A percentile compares a stretch with the other conserved stretches of the same genome.
These are phyloP conservation scores for Crossaster papposus DNA, from an alignment of 53 echinoderm and acorn worm species.

Conservation along the genomic window DNA sequence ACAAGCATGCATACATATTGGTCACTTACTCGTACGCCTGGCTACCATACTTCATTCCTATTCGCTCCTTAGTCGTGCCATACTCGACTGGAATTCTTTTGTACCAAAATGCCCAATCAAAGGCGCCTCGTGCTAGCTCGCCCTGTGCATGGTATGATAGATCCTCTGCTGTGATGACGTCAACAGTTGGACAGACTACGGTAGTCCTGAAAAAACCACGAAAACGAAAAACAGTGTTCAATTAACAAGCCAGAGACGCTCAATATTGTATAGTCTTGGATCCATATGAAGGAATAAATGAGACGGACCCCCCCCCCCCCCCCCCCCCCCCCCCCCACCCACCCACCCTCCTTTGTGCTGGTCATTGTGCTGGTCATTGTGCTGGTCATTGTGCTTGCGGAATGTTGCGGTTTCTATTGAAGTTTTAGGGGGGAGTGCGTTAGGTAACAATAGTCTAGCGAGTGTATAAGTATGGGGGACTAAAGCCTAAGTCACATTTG, in stretches of 20 bases:
- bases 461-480: too few species aligned
- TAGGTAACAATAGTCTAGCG: too few species aligned
- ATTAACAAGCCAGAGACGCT: background rate
- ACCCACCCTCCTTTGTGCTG: too few species aligned
- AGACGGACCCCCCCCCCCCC: too few species aligned
- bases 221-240: background rate
- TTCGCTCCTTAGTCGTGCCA: constrained; percentile 54
- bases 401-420: too few species aligned
- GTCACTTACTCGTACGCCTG: constrained; percentile 86
- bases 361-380: too few species aligned
- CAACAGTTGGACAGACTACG: constrained; percentile 94
- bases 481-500: too few species aligned
- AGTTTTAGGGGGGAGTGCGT: too few species aligned
- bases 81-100: constrained; percentile 82
- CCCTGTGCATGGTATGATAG: constrained; percentile 80
- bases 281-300: too few species aligned
- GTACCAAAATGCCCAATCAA: constrained; percentile 98
- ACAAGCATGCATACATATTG: background rate
- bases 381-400: too few species aligned
- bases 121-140: constrained; percentile 83
- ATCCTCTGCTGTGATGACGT: constrained; percentile 80
- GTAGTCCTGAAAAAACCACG: constrained; percentile 71
- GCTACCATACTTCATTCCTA: constrained; percentile 75
- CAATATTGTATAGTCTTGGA: too few species aligned
- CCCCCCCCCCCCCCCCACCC: too few species aligned